A percentile compares a stretch with the other conserved stretches of the same genome.
phyloP scores from a whole-genome alignment of 53 echinoderm and acorn worm genomes.

The Holothuria scabra region DNA sequence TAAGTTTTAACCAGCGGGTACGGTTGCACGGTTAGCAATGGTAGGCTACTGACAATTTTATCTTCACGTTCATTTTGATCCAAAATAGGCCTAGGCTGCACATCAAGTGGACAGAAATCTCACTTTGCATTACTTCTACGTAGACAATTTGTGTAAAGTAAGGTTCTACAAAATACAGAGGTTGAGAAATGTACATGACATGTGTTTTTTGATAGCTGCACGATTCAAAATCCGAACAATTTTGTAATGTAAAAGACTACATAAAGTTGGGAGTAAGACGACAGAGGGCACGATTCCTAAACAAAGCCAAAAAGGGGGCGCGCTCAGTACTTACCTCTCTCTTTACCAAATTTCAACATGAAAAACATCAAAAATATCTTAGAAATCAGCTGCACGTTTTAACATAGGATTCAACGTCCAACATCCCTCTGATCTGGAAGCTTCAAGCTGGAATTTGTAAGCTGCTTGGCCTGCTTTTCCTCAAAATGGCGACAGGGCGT shows the following conservation, averaged over 20 bases:
- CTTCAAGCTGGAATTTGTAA: background rate
- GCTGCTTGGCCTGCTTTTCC: slow-evolving; percentile 39
- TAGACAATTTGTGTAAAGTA: no score
- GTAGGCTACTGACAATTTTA: no score
- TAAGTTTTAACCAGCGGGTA: slow-evolving; percentile 9
- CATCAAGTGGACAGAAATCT: no score
- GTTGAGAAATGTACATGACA: no score
- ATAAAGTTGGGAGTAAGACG: slow-evolving; percentile 30
- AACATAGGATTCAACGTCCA: background rate
- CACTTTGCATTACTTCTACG: no score
- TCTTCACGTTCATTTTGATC: no score
- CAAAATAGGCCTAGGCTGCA: no score
- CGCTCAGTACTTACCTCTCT: slow-evolving; percentile 44
- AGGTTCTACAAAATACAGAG: no score
- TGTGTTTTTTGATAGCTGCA: no score
- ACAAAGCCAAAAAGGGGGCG: slow-evolving; percentile 51
- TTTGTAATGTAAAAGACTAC: slow-evolving; percentile 38
- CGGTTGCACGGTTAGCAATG: slow-evolving; percentile 1
- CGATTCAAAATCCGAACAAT: background rate
- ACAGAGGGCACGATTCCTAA: slow-evolving; percentile 50
- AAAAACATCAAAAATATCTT: slow-evolving; percentile 14
- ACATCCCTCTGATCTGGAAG: background rate
- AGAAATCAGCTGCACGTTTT: background rate
- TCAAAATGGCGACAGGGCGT: slow-evolving; percentile 55
- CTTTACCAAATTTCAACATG: background rate